A percentile compares a stretch with the other conserved stretches of the same genome.
These are phyloP conservation scores for Hydrozoanthus tunicans DNA, from an alignment of 64 coral and sea anemone genomes.

Conservation along the genomic window DNA sequence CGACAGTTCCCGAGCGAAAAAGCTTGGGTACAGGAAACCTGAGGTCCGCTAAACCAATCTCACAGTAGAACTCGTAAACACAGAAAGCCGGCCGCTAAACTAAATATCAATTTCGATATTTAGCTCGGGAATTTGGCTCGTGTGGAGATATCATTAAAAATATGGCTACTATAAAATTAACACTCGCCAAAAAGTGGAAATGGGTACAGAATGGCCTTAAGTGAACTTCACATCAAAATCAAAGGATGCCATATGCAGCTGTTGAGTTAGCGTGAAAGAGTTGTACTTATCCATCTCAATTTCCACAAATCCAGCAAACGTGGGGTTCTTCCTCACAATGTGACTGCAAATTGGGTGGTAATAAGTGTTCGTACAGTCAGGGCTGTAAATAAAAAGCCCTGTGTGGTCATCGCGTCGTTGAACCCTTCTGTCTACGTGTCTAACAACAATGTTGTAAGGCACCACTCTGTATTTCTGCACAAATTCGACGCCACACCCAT, in stretches of 20 bases:
- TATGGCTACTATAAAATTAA: too few relatives aligned
- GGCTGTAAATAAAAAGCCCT: conserved; percentile 31
- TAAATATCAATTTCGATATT: too few relatives aligned
- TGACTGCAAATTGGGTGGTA: conserved; percentile 53
- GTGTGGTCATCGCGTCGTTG: conserved; percentile 20
- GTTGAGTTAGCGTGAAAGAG: conserved; percentile 17
- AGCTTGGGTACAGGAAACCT: too few relatives aligned
- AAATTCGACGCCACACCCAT: conserved; percentile 47
- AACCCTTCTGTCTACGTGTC: conserved; percentile 44
- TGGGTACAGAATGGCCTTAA: background rate
- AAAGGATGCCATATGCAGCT: conserved; percentile 17
- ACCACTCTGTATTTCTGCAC: conserved; percentile 7
- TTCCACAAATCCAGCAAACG: conserved; percentile 6
- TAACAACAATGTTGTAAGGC: conserved; percentile 59
- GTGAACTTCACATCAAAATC: conserved; percentile 25
- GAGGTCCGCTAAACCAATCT: too few relatives aligned
- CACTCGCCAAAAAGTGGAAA: too few relatives aligned
- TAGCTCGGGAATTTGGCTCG: too few relatives aligned
- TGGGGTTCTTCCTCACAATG: conserved; percentile 40
- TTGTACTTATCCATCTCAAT: conserved; percentile 20
- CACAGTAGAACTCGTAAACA: too few relatives aligned
- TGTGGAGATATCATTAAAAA: too few relatives aligned
- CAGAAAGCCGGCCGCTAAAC: too few relatives aligned
- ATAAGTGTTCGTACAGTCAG: conserved; percentile 55
- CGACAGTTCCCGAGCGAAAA: too few relatives aligned